These are phyloP conservation scores for Euplagia quadripunctaria DNA, from an alignment of 2,888 invertebrate genomes.

Conservation along the genomic window DNA sequence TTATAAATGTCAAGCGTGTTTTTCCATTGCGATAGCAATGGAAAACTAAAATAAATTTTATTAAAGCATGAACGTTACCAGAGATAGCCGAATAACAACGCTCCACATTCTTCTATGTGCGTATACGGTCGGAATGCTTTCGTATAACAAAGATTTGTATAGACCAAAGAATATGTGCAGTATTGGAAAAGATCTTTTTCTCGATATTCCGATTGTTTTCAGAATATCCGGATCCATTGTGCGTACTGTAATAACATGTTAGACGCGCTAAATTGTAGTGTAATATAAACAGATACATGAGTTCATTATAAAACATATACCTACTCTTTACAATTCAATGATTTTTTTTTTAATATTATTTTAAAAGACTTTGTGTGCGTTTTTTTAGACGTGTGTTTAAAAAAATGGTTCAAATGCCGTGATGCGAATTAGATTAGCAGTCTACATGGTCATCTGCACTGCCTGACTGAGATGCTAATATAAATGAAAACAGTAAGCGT, in stretches of 20 bases:
- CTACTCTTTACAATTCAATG: neutral
- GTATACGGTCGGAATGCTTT: conserved; percentile 25
- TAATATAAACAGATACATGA: neutral
- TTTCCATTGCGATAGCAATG: neutral
- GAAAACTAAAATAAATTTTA: neutral
- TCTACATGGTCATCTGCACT: too few relatives aligned
- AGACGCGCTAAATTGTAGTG: neutral
- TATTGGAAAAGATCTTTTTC: conserved; percentile 11
- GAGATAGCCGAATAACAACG: neutral
- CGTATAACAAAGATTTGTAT: conserved; percentile 12
- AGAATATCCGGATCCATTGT: conserved; percentile 12
- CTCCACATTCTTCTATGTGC: conserved; percentile 23
- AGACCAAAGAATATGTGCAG: conserved; percentile 23
- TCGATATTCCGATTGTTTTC: conserved; percentile 3
- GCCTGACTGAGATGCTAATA: too few relatives aligned
- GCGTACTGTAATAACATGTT: neutral
- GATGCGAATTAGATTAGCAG: too few relatives aligned
- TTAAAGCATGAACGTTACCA: neutral
- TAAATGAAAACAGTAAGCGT: too few relatives aligned
- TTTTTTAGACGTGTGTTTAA: too few relatives aligned
- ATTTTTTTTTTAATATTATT: neutral
- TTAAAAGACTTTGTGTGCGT: neutral
- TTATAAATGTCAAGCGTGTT: too few relatives aligned
- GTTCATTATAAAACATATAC: neutral
- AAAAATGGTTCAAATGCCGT: too few relatives aligned